These are phyloP conservation scores for Spisula subtruncata DNA, from an alignment of 2,888 invertebrate species.

Conservation along the genomic window DNA sequence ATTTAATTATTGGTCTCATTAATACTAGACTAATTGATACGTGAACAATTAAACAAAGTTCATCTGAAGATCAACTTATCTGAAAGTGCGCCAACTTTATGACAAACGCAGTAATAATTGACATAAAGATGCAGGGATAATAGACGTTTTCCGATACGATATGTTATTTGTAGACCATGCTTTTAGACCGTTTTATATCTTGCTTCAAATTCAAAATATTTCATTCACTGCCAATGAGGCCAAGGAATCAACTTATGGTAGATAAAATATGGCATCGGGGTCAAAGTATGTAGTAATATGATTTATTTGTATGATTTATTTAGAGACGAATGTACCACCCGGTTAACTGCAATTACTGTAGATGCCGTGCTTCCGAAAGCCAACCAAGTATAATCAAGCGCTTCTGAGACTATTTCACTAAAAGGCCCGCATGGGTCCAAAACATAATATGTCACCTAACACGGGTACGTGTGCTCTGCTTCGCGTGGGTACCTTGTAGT, in stretches of 20 bases:
- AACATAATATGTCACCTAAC: too few relatives aligned
- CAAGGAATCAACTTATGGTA: neutral
- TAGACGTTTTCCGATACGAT: neutral
- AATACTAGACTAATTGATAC: neutral
- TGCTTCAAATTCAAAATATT: neutral
- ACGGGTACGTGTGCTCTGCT: too few relatives aligned
- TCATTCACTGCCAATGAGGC: neutral
- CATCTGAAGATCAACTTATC: neutral
- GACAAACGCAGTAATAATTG: neutral
- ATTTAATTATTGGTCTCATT: neutral
- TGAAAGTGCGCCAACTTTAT: neutral
- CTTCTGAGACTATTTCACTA: too few relatives aligned
- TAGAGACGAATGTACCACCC: too few relatives aligned
- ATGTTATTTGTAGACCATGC: neutral
- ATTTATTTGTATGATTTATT: too few relatives aligned
- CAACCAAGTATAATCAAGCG: too few relatives aligned
- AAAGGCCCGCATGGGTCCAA: too few relatives aligned
- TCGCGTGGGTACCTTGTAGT: too few relatives aligned
- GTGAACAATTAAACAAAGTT: neutral
- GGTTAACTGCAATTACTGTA: too few relatives aligned
- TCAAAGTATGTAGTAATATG: neutral
- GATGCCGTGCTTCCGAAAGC: too few relatives aligned
- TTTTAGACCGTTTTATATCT: neutral
- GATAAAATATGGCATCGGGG: neutral
- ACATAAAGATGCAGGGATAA: neutral